Base-by-base conservation (phyloP, 1,140 invertebrate species). In the Popillia japonica region DNA sequence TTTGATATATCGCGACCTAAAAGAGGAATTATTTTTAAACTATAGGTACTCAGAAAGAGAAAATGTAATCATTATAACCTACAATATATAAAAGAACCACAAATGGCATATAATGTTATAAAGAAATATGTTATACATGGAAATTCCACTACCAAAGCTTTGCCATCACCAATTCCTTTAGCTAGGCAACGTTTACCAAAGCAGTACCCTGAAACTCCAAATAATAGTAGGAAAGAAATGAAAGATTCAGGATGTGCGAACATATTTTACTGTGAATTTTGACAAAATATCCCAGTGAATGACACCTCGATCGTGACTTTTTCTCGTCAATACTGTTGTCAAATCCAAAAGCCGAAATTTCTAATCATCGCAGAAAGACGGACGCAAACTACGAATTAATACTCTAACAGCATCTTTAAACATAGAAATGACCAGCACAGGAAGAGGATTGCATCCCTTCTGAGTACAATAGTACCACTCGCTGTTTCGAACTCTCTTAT, bases 211-310 rank as follows among this genome's bases (percentile, higher is more conserved):
- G 17, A 11, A 17, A 27, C 23, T 6, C 0, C 61, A 27, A 9
- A 6, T 64, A 64, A 11, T 23, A 64, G 8, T 64, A 64, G 6
- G 61, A 64, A 64, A 9, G 61, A 64, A 23, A 22, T 3, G 0
- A 64, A 64, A 22, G 11, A 17, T 8, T 64, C 17, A 64, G 22
- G 10, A 20, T 20, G 61, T 9, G 61, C 17, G 10, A 64, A 64
- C 61, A n/a, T n/a, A 64, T 64, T 64, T 64, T 27, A 64, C 61
- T 23, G 10, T 20, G 17, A 64, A 64, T 64, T 64, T 64, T 64
- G 61, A 23, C 22, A 17, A 64, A 64, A 48, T 48, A 0, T n/a
- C n/a, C n/a, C n/a, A n/a, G n/a, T n/a, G n/a, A n/a, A n/a, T n/a
- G n/a, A n/a, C n/a, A n/a, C n/a, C n/a, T n/a, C n/a, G n/a, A n/a